Evolutionary conservation across 2,113 vertebrate species (phyloP), one percentile per base, ranked within the genome.

Genomic region (Herpetotheres cachinnans): DNA sequence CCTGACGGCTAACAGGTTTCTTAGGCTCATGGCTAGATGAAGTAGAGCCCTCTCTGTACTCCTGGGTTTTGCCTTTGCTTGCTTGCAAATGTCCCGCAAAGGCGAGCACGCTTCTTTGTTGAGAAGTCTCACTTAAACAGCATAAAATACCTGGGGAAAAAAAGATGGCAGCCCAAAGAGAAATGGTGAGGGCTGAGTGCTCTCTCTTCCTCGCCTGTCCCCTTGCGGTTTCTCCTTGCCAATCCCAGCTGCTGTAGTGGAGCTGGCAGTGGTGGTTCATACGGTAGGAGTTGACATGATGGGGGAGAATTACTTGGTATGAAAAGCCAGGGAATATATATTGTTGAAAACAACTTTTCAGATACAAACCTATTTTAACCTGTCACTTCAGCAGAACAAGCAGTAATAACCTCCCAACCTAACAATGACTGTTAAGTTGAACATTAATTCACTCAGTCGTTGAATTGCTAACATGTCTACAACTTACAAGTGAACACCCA

Each of bases 401-500:
- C 87, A 91, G 71, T 94, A 95, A 95, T 97, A 97, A 95, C 89
- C 87, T 93, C 89, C 81, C 95, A 96, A 55, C 71, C 94, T 95
- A 96, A 94, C 91, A 90, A 87, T 82, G 94, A 96, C 94, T 95
- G 77, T 91, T 83, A 96, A 96, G 96, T 72, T 97, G 98, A 98
- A 97, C 95, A 95, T 98, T 98, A 98, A 98, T 98, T 98, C 56
- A 12, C 91, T 97, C 97, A 95, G 97, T 98, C 74, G 78, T 91
- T 97, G 98, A 98, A 98, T 98, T 97, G 97, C 98, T 97, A 91
- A 91, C 82, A 24, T 94, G 95, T 96, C 97, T 97, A 97, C 96
- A 93, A 91, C 95, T 98, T 97, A 97, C 67, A 97, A 98, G 97
- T 88, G 97, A 98, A 98, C 98, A 97, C 95, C 97, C 97, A 97